Conservation (phyloP, 2,113 vertebrate species). For the Gracilinanus agilis region DNA sequence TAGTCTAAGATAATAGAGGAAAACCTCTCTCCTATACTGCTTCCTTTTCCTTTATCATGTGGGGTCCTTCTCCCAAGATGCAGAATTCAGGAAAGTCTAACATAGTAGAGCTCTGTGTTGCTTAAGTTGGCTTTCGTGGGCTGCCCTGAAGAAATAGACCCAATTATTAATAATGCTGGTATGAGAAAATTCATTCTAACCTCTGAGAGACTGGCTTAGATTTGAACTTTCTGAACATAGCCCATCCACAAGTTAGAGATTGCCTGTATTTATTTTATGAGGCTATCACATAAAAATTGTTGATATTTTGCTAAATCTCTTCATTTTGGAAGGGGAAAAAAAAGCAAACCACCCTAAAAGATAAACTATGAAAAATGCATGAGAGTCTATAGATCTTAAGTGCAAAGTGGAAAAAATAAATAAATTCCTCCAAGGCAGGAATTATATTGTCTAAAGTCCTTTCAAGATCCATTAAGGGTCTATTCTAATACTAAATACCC, state of each 20-base stretch:
- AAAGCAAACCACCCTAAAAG: not conserved
- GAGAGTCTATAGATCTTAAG: not conserved
- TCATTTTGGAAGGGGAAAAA: not conserved
- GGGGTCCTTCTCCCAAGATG: not conserved
- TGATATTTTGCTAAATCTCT: not conserved
- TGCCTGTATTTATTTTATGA: not conserved
- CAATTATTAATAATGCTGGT: not conserved
- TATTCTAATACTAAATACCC: not conserved
- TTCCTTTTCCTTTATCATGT: not conserved
- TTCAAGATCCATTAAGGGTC: not conserved
- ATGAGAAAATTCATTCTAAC: not conserved
- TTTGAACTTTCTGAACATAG: not conserved
- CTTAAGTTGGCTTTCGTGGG: not conserved
- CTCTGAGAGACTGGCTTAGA: not conserved
- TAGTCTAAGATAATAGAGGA: not conserved
- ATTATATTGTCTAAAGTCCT: not conserved
- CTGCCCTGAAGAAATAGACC: not conserved
- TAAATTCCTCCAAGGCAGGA: not conserved
- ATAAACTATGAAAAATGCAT: slow-evolving; percentile 1
- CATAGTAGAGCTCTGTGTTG: not conserved
- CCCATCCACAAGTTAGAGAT: not conserved
- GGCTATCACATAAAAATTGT: not conserved
- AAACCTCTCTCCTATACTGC: not conserved
- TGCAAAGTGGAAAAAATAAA: not conserved
- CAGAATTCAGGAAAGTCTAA: not conserved